phyloP scores from a whole-genome alignment of 2,113 vertebrate genomes.

The Panthera leo region DNA sequence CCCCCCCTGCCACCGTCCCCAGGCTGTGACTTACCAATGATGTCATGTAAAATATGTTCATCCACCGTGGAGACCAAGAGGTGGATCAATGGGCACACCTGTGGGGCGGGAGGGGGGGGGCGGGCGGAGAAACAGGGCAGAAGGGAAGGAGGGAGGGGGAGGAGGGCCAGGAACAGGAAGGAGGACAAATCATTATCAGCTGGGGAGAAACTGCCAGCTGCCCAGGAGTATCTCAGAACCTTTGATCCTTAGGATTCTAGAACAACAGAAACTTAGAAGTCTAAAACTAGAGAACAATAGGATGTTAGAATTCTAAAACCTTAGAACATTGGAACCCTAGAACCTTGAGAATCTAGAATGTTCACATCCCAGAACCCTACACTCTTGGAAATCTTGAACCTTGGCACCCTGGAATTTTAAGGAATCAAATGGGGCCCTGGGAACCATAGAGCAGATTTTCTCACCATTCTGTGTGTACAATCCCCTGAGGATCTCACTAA shows the following conservation, averaged over 20 bases:
- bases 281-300: neutral
- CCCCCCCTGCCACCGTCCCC: neutral
- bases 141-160: neutral
- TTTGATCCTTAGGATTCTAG: neutral
- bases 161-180: neutral
- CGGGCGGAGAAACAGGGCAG: fast-evolving
- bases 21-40: neutral
- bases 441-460: too few species aligned
- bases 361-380: neutral
- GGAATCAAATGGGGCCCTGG: neutral
- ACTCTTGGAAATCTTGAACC: neutral
- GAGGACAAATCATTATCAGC: neutral
- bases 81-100: neutral
- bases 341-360: neutral
- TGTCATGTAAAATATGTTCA: fast-evolving
- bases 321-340: neutral
- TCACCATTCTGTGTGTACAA: neutral
- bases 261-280: neutral
- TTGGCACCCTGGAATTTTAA: neutral
- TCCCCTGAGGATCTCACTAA: neutral
- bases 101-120: neutral
- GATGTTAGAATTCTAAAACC: neutral
- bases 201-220: neutral
- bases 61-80: fast-evolving
- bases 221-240: neutral